Conservation (phyloP, 2,888 invertebrate species). For the Allygus modestus region DNA sequence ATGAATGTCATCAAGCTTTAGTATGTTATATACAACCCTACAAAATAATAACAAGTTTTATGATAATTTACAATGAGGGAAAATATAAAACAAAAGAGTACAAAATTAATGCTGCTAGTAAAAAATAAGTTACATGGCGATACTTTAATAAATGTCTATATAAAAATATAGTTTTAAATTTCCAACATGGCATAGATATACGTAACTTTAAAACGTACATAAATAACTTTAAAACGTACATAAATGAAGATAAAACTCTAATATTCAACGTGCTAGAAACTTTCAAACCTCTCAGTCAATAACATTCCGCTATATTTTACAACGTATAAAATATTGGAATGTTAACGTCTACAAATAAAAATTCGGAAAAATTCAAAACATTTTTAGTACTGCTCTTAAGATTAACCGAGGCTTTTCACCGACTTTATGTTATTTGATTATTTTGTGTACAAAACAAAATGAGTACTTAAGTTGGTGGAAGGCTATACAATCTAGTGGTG, state of each 20-base stretch:
- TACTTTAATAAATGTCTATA: not conserved
- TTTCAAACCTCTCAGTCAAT: constrained; percentile 12
- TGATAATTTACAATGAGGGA: constrained; percentile 24
- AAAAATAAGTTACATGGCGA: constrained; percentile 40
- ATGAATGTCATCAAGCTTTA: not conserved
- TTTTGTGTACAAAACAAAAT: no score
- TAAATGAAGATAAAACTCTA: constrained; percentile 15
- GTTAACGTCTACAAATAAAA: not conserved
- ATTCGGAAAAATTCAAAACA: no score
- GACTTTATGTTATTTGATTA: no score
- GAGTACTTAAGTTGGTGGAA: no score
- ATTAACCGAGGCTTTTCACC: no score
- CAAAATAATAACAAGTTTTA: not conserved
- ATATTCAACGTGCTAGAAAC: constrained; percentile 21
- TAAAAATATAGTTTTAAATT: not conserved
- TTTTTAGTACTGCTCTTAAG: no score
- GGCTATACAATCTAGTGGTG: no score
- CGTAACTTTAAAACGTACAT: not conserved
- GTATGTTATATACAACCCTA: constrained; percentile 11
- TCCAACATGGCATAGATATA: not conserved
- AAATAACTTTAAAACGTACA: not conserved
- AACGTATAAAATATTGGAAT: constrained; percentile 39
- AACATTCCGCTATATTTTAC: constrained; percentile 31
- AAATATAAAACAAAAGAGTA: constrained; percentile 17
- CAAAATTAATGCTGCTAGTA: not conserved